Evolutionary conservation across 2,113 vertebrate genomes (phyloP).

Genomic region (Porphyrio hochstetteri): DNA sequence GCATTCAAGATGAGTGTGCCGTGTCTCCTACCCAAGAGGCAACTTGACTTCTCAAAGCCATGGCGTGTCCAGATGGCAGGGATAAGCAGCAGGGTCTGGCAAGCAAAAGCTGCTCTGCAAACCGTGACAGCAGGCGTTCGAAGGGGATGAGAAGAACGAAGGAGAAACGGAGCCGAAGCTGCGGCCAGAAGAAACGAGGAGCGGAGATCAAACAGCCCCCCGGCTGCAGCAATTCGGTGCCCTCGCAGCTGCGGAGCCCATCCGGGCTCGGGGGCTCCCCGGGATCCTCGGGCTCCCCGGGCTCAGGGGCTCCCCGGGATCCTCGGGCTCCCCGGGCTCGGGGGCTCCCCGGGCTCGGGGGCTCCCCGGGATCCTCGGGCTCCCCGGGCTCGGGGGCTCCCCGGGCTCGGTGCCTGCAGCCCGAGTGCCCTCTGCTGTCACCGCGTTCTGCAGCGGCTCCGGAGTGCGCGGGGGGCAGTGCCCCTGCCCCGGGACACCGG

Average conservation of each 20-base stretch:
- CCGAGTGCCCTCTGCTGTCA: conserved; percentile 51
- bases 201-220: background rate
- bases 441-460: too few species aligned
- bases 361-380: too few species aligned
- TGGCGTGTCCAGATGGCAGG: rapidly evolving
- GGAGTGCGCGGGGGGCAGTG: too few species aligned
- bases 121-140: rapidly evolving
- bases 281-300: too few species aligned
- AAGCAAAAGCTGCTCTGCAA: background rate
- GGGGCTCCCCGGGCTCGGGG: background rate
- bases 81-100: background rate
- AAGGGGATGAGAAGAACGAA: background rate
- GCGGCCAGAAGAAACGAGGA: background rate
- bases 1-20: background rate
- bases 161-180: background rate
- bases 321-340: rapidly evolving
- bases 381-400: rapidly evolving
- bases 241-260: rapidly evolving
- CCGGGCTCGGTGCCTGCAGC: background rate
- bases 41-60: background rate
- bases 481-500: too few species aligned
- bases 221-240: too few species aligned
- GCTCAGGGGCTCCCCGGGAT: too few species aligned
- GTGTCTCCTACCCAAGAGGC: background rate
- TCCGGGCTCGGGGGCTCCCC: too few species aligned